phyloP scores from a whole-genome alignment of 1,140 invertebrate genomes.

The Bombus turneri region DNA sequence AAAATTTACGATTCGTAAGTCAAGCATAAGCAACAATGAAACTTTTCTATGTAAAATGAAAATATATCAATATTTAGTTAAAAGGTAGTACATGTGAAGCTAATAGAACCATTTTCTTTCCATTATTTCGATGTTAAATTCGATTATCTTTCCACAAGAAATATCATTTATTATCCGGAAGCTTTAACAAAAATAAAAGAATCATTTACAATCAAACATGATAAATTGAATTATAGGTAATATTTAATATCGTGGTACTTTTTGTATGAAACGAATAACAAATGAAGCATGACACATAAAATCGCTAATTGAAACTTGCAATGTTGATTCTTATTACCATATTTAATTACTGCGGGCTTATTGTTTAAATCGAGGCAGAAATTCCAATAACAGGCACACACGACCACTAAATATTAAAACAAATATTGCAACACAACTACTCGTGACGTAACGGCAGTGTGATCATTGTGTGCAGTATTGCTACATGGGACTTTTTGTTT shows the following conservation, averaged over 20 bases:
- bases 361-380: neutral
- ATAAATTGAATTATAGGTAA: neutral
- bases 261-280: neutral
- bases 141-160: too few relatives aligned
- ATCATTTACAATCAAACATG: too few relatives aligned
- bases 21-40: neutral
- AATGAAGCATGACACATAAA: neutral
- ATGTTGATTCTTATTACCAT: neutral
- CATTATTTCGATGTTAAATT: neutral
- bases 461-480: too few relatives aligned
- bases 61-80: neutral
- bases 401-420: neutral
- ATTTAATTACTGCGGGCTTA: neutral
- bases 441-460: neutral
- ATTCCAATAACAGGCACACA: neutral
- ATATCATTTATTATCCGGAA: too few relatives aligned
- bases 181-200: too few relatives aligned
- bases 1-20: neutral
- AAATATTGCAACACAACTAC: neutral
- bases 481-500: too few relatives aligned
- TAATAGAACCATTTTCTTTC: neutral
- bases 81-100: neutral
- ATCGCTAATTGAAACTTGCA: neutral
- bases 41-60: neutral
- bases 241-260: neutral